phyloP scores from a whole-genome alignment of 2,797 vertebrate genomes.

The Falco concolor region DNA sequence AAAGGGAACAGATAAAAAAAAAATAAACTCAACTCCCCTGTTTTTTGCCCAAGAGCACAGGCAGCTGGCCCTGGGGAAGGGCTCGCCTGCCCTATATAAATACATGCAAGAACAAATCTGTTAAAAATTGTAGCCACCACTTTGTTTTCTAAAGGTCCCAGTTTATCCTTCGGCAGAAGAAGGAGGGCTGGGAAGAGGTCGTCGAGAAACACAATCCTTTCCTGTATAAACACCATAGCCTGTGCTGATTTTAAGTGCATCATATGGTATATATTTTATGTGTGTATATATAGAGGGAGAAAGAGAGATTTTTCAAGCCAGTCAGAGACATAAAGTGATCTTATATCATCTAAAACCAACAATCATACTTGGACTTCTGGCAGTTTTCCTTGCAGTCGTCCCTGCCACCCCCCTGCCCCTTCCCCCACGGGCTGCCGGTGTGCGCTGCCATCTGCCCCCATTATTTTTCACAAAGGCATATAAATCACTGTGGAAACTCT shows the following conservation, averaged over 20 bases:
- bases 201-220: slow-evolving; percentile 39
- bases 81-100: not conserved
- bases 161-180: slow-evolving; percentile 52
- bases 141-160: slow-evolving; percentile 39
- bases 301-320: slow-evolving; percentile 53
- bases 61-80: not conserved
- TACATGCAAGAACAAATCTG: slow-evolving; percentile 12
- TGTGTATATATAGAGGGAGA: not conserved
- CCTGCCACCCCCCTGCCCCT: not conserved
- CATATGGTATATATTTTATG: slow-evolving; percentile 51
- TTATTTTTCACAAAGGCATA: slow-evolving; percentile 73
- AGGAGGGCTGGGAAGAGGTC: slow-evolving; percentile 28
- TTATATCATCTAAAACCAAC: slow-evolving; percentile 72
- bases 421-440: not conserved
- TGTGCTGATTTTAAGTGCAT: not conserved
- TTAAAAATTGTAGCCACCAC: not conserved
- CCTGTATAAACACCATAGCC: slow-evolving; percentile 27
- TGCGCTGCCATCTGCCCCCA: not conserved
- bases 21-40: not conserved
- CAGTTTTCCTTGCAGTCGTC: slow-evolving; percentile 30
- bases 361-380: slow-evolving; percentile 53
- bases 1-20: slow-evolving; percentile 30
- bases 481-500: slow-evolving; percentile 76
- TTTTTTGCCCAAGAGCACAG: not conserved
- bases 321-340: slow-evolving; percentile 56